phyloP scores from a whole-genome alignment of 2,888 invertebrate genomes.

The Melanostoma scalare region DNA sequence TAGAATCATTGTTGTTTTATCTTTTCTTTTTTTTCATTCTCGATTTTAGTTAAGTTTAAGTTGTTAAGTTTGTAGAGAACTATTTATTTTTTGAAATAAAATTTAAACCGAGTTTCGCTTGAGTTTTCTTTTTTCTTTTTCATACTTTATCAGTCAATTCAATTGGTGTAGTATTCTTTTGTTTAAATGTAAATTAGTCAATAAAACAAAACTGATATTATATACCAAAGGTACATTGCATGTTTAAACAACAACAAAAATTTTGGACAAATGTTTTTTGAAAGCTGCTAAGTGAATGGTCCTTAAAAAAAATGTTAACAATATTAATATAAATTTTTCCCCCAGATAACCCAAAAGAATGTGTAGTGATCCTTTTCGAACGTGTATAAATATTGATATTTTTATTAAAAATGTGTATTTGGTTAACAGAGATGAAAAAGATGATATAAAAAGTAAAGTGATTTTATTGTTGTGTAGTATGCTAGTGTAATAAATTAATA shows the following conservation, averaged over 20 bases:
- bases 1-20: conserved; percentile 38
- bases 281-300: conserved; percentile 45
- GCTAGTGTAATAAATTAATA: conserved; percentile 60
- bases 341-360: conserved; percentile 6
- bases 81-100: conserved; percentile 66
- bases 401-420: conserved; percentile 49
- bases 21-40: conserved; percentile 2
- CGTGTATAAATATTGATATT: conserved; percentile 44
- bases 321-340: conserved; percentile 48
- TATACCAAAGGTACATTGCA: conserved; percentile 41
- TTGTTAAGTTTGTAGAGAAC: conserved; percentile 52
- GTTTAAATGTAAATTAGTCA: conserved; percentile 17
- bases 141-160: conserved; percentile 55
- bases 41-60: conserved; percentile 20
- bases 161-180: conserved; percentile 38
- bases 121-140: conserved; percentile 45
- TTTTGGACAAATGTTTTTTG: conserved; percentile 46
- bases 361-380: conserved; percentile 11
- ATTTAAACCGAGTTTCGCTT: conserved; percentile 3
- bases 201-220: conserved; percentile 17
- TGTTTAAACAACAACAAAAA: conserved; percentile 36
- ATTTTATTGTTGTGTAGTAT: conserved; percentile 73
- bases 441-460: conserved; percentile 55
- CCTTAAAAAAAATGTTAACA: conserved; percentile 57
- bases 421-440: conserved; percentile 35